These are phyloP conservation scores for Leontopithecus rosalia DNA, from an alignment of 2,797 vertebrate species.

Conservation along the genomic window DNA sequence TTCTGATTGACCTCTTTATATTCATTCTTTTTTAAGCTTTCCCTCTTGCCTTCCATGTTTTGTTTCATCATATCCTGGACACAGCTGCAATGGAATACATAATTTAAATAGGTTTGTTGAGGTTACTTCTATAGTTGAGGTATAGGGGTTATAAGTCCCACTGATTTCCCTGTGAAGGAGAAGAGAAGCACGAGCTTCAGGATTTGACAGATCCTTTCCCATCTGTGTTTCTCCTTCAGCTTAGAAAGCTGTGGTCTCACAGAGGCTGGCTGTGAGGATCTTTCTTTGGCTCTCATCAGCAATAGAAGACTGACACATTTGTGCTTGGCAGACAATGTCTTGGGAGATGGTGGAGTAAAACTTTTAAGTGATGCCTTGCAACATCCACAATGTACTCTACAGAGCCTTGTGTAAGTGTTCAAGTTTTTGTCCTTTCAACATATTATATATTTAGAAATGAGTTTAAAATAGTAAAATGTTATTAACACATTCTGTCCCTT, in stretches of 20 bases:
- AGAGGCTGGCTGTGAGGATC: constrained; percentile 38
- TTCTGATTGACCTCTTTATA: neutral
- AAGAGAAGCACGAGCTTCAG: neutral
- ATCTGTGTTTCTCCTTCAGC: constrained; percentile 57
- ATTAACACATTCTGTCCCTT: neutral
- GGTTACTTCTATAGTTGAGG: neutral
- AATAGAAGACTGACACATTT: constrained; percentile 71
- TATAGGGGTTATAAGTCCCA: neutral
- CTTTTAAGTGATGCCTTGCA: constrained; percentile 65
- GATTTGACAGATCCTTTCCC: constrained; percentile 1
- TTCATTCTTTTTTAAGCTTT: neutral
- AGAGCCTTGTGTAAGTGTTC: constrained; percentile 74
- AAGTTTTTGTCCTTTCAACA: neutral
- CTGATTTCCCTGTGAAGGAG: neutral
- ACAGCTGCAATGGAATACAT: neutral
- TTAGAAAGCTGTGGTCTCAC: constrained; percentile 73
- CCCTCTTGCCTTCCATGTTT: neutral
- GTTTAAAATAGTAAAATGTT: neutral
- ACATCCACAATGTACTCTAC: constrained; percentile 65
- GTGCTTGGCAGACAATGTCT: constrained; percentile 64
- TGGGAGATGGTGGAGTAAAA: constrained; percentile 70
- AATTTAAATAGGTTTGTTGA: constrained; percentile 31
- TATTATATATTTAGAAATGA: neutral
- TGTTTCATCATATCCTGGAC: neutral
- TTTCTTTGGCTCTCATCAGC: constrained; percentile 60